Conservation (phyloP, 53 echinoderm and acorn worm species). For the Stichopus horrens region DNA sequence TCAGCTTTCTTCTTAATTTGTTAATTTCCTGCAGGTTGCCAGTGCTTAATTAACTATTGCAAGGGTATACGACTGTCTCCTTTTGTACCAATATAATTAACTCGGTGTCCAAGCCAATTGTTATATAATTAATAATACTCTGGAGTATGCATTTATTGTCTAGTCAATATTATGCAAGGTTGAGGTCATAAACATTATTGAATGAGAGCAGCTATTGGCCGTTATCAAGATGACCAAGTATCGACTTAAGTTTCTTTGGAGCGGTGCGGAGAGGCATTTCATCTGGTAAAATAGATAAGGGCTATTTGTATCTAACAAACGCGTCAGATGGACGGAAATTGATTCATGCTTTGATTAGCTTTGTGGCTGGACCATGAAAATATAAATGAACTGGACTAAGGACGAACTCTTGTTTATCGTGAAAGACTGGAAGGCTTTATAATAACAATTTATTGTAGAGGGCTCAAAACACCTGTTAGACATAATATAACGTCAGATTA, state of each 20-base stretch:
- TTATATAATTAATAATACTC: too few species aligned
- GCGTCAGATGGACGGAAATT: not conserved
- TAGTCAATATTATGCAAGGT: not conserved
- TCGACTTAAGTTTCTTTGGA: not conserved
- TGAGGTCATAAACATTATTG: not conserved
- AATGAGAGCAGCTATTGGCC: not conserved
- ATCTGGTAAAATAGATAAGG: not conserved
- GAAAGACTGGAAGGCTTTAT: not conserved
- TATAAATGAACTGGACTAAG: too few species aligned
- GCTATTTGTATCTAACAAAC: not conserved
- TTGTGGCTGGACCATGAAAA: not conserved
- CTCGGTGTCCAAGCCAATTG: too few species aligned
- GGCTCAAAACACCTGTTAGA: too few species aligned
- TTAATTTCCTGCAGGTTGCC: too few species aligned
- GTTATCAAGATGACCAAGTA: not conserved
- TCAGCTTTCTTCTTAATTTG: too few species aligned
- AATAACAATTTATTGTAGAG: not conserved
- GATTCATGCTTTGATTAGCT: not conserved
- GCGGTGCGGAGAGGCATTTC: not conserved
- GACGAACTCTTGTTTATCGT: not conserved
- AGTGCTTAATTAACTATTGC: too few species aligned
- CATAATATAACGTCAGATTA: too few species aligned
- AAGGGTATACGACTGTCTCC: too few species aligned
- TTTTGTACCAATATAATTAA: too few species aligned
- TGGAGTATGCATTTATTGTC: not conserved